Evolutionary conservation across 2,888 invertebrate species (phyloP), one percentile per base, ranked within the genome.

Genomic region (Ptilodon capucinus): DNA sequence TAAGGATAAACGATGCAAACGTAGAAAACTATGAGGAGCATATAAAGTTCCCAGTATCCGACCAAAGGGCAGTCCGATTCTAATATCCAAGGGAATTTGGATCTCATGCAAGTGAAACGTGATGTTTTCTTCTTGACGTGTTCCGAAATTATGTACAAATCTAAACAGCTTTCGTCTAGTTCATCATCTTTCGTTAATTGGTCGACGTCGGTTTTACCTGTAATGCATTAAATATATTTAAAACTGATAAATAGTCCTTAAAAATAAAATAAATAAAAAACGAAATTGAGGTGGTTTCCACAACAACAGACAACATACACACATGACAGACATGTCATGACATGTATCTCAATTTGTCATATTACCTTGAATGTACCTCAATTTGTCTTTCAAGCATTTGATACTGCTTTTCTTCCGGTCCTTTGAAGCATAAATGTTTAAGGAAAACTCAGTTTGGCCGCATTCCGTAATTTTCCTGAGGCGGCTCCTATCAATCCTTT

Each of bases 1-100:
- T 91, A 92, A 1, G 92, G 92, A 64, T 91, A 92, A 1, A 83
- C 57, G 11, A 91, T 51, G 53, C 87, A 87, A 19, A 92, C 76
- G 40, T 84, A 84, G 16, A 85, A 71, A 19, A 91, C 86, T 17
- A 89, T 65, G 5, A 71, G 45, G 1, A 91, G 74, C 76, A 92
- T 90, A 40, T 83, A 82, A 16, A 82, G 48, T 56, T 91, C 86
- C 92, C 92, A 92, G 50, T 84, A 84, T 67, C 81, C 84, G 5
- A 88, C 84, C 2, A 92, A 76, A 17, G 77, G 71, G 44, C 91
- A 89, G 17, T 91, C 77, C 0, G 82, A 76, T 68, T 90, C 87
- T 40, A 92, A 64, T 49, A 92, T 88, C 90, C 91, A 92, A 5
- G 91, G 91, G 40, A 92, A 90, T 16, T 60, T 77, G 1, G 77